A percentile compares a stretch with the other conserved stretches of the same genome.
Conservation (phyloP, 1,140 invertebrate genomes). For the Ruditapes philippinarum region DNA sequence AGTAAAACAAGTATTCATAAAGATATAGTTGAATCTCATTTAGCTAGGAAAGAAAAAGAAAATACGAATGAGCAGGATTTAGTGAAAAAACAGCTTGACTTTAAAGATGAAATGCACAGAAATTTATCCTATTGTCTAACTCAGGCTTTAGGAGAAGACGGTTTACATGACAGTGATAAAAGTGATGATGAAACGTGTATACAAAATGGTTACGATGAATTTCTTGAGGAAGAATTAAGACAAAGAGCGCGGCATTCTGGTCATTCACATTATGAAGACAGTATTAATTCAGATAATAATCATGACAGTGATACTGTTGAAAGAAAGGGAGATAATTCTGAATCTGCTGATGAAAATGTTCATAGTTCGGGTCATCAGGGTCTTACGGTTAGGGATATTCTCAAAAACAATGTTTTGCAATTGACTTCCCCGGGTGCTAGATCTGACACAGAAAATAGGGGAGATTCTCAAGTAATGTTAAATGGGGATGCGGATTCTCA, state of each 20-base stretch:
- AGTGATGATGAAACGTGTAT: slow-evolving; percentile 81
- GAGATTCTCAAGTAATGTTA: not conserved
- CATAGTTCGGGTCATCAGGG: not conserved
- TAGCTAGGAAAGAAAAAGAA: not conserved
- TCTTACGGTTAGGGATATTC: slow-evolving; percentile 59
- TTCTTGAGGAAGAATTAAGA: slow-evolving; percentile 66
- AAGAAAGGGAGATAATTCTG: not conserved
- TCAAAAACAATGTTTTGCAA: slow-evolving; percentile 52
- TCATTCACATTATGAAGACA: not conserved
- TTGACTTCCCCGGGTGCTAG: slow-evolving; percentile 33
- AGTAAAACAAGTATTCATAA: not conserved
- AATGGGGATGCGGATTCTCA: slow-evolving; percentile 1
- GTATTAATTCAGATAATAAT: not conserved
- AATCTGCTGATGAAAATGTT: not conserved
- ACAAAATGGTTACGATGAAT: slow-evolving; percentile 80
- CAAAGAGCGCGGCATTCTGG: not conserved
- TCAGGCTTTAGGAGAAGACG: slow-evolving; percentile 48
- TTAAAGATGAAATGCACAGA: slow-evolving; percentile 59
- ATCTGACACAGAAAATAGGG: not conserved
- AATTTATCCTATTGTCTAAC: slow-evolving; percentile 61
- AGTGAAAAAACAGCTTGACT: slow-evolving; percentile 58
- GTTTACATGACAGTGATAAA: slow-evolving; percentile 72
- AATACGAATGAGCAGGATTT: not conserved
- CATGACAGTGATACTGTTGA: not conserved
- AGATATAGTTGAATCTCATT: not conserved